Percentiles rank a stretch among this genome's conserved stretches.
phyloP scores from a whole-genome alignment of 2,888 invertebrate species.

The Macaria notata region DNA sequence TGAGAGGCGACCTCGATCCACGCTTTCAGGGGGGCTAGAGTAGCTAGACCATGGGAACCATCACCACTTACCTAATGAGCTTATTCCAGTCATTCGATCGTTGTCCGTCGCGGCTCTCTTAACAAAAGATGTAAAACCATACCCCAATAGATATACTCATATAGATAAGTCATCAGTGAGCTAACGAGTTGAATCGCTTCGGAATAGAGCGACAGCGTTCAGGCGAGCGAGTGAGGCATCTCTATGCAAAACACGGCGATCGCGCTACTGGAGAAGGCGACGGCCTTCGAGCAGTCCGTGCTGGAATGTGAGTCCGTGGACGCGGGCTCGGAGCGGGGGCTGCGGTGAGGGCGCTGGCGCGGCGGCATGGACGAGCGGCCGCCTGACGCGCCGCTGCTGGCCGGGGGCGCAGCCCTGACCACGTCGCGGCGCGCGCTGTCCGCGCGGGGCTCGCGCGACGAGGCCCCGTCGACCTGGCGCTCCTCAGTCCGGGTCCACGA shows the following conservation, averaged over 20 bases:
- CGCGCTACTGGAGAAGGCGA: conserved; percentile 71
- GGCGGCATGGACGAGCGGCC: conserved; percentile 83
- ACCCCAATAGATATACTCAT: conserved; percentile 57
- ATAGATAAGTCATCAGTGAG: conserved; percentile 32
- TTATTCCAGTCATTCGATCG: too few species aligned
- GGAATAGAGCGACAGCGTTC: conserved; percentile 50
- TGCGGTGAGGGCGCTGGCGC: conserved; percentile 81
- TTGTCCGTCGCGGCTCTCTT: conserved; percentile 6
- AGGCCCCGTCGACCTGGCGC: conserved; percentile 80
- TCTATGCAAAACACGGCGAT: conserved; percentile 81
- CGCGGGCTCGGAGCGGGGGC: conserved; percentile 72
- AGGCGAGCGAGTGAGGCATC: conserved; percentile 49
- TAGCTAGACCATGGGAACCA: conserved; percentile 7
- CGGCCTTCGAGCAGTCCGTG: conserved; percentile 72
- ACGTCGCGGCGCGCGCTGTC: conserved; percentile 68
- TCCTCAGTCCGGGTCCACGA: conserved; percentile 85
- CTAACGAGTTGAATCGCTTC: conserved; percentile 47
- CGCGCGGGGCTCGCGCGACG: conserved; percentile 71
- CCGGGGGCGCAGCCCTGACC: conserved; percentile 62
- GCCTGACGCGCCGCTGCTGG: conserved; percentile 67
- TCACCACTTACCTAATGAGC: conserved; percentile 26
- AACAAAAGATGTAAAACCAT: conserved; percentile 55
- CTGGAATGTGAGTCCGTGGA: conserved; percentile 77
- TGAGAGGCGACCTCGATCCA: conserved; percentile 67
- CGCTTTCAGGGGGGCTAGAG: conserved; percentile 41